phyloP scores from a whole-genome alignment of 1,140 invertebrate genomes.

The Campoletis sonorensis region DNA sequence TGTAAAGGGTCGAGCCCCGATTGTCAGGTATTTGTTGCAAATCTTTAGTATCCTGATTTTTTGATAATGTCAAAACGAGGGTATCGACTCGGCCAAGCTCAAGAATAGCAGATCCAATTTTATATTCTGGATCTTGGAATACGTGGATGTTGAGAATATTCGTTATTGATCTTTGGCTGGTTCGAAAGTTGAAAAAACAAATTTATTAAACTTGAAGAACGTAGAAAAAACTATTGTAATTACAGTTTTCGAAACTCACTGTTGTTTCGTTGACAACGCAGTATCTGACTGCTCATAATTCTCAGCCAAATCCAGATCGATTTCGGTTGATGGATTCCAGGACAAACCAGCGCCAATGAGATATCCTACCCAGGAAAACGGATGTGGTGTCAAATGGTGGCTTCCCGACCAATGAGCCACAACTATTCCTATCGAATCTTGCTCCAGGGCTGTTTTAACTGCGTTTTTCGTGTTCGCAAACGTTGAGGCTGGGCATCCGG shows the following conservation, averaged over 20 bases:
- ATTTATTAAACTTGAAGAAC: not conserved
- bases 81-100: slow-evolving; percentile 82
- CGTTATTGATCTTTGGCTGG: slow-evolving; percentile 73
- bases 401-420: slow-evolving; percentile 83
- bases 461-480: slow-evolving; percentile 80
- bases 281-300: slow-evolving; percentile 66
- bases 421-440: slow-evolving; percentile 79
- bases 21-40: slow-evolving; percentile 79
- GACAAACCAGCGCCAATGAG: slow-evolving; percentile 80
- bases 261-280: slow-evolving; percentile 54
- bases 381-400: slow-evolving; percentile 80
- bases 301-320: slow-evolving; percentile 68
- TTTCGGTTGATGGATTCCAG: slow-evolving; percentile 80
- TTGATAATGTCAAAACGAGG: slow-evolving; percentile 76
- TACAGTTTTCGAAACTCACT: slow-evolving; percentile 30
- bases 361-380: slow-evolving; percentile 83
- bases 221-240: no score
- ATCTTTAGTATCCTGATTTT: slow-evolving; percentile 76
- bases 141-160: slow-evolving; percentile 80
- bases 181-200: slow-evolving; percentile 47
- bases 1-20: slow-evolving; percentile 81
- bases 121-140: slow-evolving; percentile 77
- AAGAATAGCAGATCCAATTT: slow-evolving; percentile 79
- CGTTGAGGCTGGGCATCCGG: slow-evolving; percentile 82
- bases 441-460: slow-evolving; percentile 77